A percentile compares a stretch with the other conserved stretches of the same genome.
Evolutionary conservation across 2,888 invertebrate species (phyloP).

Genomic region (Deilephila elpenor): DNA sequence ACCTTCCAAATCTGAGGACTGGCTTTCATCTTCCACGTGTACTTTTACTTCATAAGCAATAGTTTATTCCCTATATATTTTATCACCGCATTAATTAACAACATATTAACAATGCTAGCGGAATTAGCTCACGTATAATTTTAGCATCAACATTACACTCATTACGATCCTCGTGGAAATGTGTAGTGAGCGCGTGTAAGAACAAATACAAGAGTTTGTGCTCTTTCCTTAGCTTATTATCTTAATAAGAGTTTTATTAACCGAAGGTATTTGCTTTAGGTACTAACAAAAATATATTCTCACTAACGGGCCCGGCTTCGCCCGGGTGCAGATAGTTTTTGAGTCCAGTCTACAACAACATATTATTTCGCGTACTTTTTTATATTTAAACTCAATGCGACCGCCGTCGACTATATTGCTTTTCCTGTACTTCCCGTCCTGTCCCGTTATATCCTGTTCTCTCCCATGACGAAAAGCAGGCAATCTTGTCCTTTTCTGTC

Average conservation of each 20-base stretch:
- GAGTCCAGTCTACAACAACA: too few relatives aligned
- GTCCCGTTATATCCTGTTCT: too few relatives aligned
- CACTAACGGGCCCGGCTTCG: not conserved
- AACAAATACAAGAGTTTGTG: not conserved
- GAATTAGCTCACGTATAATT: not conserved
- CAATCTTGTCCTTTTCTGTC: too few relatives aligned
- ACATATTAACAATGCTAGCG: not conserved
- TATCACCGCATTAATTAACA: too few relatives aligned
- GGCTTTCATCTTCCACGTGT: not conserved
- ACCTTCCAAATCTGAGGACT: not conserved
- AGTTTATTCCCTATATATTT: too few relatives aligned
- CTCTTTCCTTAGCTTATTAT: slow-evolving; percentile 7
- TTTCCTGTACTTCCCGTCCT: too few relatives aligned
- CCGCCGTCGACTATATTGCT: too few relatives aligned
- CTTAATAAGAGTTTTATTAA: slow-evolving; percentile 16
- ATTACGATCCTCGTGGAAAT: slow-evolving; percentile 5
- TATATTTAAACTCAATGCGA: too few relatives aligned
- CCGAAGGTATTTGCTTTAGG: not conserved
- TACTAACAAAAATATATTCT: not conserved
- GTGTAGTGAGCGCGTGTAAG: not conserved
- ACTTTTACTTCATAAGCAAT: not conserved
- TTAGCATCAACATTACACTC: not conserved
- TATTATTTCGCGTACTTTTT: too few relatives aligned
- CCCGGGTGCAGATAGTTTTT: too few relatives aligned
- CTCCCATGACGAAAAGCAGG: too few relatives aligned